Conservation (phyloP, 1,140 invertebrate species). For the Potamilus streckersoni region DNA sequence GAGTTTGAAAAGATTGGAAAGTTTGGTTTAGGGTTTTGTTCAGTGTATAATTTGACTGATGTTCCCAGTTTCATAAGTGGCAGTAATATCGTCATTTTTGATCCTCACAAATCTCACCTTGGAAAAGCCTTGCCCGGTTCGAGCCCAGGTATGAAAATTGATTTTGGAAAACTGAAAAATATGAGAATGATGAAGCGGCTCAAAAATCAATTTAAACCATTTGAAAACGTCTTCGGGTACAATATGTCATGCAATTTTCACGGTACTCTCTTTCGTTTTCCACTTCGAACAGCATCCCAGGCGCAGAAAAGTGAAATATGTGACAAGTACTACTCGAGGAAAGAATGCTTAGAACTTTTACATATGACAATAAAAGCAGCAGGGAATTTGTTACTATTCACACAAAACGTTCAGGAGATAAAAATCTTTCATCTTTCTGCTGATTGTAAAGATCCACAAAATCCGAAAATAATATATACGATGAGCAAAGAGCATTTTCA, state of each 20-base stretch:
- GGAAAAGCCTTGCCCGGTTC: conserved; percentile 13
- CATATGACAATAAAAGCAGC: conserved; percentile 16
- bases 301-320: conserved; percentile 20
- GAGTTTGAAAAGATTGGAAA: conserved; percentile 53
- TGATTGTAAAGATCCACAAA: conserved; percentile 2
- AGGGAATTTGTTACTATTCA: conserved; percentile 46
- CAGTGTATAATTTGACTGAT: conserved; percentile 60
- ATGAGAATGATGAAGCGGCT: conserved; percentile 28
- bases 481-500: no score
- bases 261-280: conserved; percentile 53
- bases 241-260: conserved; percentile 22
- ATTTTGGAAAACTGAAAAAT: conserved; percentile 34
- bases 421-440: conserved; percentile 35
- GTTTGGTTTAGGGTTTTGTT: conserved; percentile 58
- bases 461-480: not conserved
- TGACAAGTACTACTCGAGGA: not conserved
- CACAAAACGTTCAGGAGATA: conserved; percentile 13
- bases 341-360: conserved; percentile 2
- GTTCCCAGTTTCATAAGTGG: conserved; percentile 52
- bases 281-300: conserved; percentile 43
- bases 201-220: conserved; percentile 53
- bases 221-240: conserved; percentile 49
- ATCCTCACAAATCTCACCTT: conserved; percentile 52
- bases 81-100: conserved; percentile 47
- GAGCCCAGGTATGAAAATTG: conserved; percentile 45